A percentile compares a stretch with the other conserved stretches of the same genome.
These are phyloP conservation scores for Cyclophora punctaria DNA, from an alignment of 2,888 invertebrate species.

Conservation along the genomic window DNA sequence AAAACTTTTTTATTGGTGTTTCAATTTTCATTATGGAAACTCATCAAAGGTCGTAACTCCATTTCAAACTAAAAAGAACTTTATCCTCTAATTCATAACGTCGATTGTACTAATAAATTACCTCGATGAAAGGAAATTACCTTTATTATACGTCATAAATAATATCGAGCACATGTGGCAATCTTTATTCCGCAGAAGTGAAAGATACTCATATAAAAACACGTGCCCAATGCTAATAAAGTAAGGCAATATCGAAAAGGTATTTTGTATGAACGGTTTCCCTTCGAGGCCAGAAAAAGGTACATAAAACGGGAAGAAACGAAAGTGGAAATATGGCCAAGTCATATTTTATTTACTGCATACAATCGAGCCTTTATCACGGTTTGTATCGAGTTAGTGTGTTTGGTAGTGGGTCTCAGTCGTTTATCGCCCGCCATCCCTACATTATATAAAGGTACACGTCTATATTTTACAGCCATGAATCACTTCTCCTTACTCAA, in stretches of 20 bases:
- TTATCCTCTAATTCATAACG: slow-evolving; percentile 31
- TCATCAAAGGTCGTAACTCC: slow-evolving; percentile 29
- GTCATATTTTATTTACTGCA: slow-evolving; percentile 75
- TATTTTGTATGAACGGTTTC: slow-evolving; percentile 72
- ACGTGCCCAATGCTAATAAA: slow-evolving; percentile 71
- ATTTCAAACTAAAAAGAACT: slow-evolving; percentile 36
- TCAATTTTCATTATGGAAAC: slow-evolving; percentile 9
- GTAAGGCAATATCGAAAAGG: slow-evolving; percentile 68
- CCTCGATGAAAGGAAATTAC: slow-evolving; percentile 42
- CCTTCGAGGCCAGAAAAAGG: slow-evolving; percentile 62
- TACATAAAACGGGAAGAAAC: slow-evolving; percentile 67
- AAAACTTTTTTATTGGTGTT: slow-evolving; percentile 19
- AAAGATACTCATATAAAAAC: slow-evolving; percentile 70
- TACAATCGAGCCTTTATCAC: slow-evolving; percentile 73
- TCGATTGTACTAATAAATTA: slow-evolving; percentile 44
- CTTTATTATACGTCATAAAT: slow-evolving; percentile 49
- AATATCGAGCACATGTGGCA: slow-evolving; percentile 51
- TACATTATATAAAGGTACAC: slow-evolving; percentile 26
- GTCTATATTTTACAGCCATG: slow-evolving; percentile 40
- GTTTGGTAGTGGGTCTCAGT: slow-evolving; percentile 46
- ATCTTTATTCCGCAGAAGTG: slow-evolving; percentile 59
- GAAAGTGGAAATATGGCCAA: slow-evolving; percentile 71
- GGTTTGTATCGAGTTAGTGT: slow-evolving; percentile 64
- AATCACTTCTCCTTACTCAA: slow-evolving; percentile 17
- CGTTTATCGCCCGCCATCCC: slow-evolving; percentile 45